These are phyloP conservation scores for Sisor rabdophorus DNA, from an alignment of 2,113 vertebrate species.

Conservation along the genomic window DNA sequence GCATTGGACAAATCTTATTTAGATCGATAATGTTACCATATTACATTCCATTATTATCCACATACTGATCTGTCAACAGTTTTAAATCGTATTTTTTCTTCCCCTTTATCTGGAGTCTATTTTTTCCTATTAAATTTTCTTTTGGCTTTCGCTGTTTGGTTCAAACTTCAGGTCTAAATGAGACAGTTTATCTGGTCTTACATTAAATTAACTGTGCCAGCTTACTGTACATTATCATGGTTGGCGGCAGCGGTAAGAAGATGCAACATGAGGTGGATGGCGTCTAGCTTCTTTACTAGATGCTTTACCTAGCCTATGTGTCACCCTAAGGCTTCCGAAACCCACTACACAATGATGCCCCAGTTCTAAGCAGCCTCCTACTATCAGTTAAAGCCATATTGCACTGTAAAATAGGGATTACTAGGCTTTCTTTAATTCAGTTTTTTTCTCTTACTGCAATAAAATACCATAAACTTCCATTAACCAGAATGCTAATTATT, in stretches of 20 bases:
- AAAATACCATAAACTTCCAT: conserved; percentile 61
- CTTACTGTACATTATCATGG: conserved; percentile 37
- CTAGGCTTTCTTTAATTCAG: conserved; percentile 44
- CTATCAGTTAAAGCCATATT: conserved; percentile 73
- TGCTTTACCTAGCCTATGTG: conserved; percentile 49
- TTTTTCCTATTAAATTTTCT: conserved; percentile 37
- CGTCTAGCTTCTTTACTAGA: conserved; percentile 60
- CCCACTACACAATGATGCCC: conserved; percentile 60
- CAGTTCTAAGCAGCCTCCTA: conserved; percentile 64
- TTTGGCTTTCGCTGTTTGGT: conserved; percentile 25
- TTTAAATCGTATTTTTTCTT: conserved; percentile 26
- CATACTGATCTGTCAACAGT: conserved; percentile 17
- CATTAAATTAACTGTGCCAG: conserved; percentile 32
- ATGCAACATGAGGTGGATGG: conserved; percentile 53
- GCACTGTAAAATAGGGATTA: conserved; percentile 71
- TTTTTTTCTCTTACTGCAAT: conserved; percentile 43
- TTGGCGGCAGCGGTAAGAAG: conserved; percentile 58
- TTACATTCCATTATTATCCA: neutral
- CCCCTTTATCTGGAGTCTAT: conserved; percentile 45
- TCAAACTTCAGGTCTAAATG: conserved; percentile 50
- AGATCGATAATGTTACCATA: neutral
- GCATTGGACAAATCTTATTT: too few relatives aligned
- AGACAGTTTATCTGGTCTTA: conserved; percentile 47
- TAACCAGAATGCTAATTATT: conserved; percentile 60
- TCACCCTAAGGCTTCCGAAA: conserved; percentile 63